Base-by-base conservation (phyloP, 2,797 vertebrate genomes). In the Sebastes taczanowskii region DNA sequence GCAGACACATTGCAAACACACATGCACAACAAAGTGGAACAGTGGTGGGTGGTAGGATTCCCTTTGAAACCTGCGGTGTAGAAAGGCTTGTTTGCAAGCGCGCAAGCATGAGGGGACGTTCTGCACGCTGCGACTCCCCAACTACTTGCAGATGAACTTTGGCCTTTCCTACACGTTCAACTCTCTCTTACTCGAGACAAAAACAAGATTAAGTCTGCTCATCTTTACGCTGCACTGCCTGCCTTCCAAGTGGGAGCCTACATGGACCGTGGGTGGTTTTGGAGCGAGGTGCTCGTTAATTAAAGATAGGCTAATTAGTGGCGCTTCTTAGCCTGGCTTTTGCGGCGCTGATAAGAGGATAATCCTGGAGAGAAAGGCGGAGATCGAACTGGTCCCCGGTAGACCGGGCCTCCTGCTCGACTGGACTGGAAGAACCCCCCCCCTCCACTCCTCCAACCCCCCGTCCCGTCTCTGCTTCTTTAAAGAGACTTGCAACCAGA, bases 301-400 rank as follows among this genome's bases (percentile, higher is more conserved):
- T 95, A 96, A 96, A 95, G 95, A 94, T 95, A 92, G 94, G 94
- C 92, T 96, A 96, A 96, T 96, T 95, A 95, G 94, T 93, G 91
- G 89, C 77, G 89, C 91, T 95, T 93, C 94, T 95, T 93, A 95
- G 93, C 89, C 89, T 90, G 90, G 94, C 93, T 92, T 95, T 96
- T 88, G 92, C 88, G 71, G 86, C 30, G 84, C 92, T 91, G 95
- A 96, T 96, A 96, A 96, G 95, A 95, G 93, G 94, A 95, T 95
- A 95, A 96, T 96, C 95, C 95, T 93, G 87, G 90, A 93, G 93
- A 95, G 92, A 92, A 92, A 93, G 91, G 88, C 91, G 87, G 90
- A 91, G 94, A 95, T 95, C 91, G 94, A 94, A 95, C 87, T 74
- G 84, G 92, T 93, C 92, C 92, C 90, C 85, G 70, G 88, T 86